Base-by-base conservation (phyloP, 2,113 vertebrate species). In the Stercorarius parasiticus region DNA sequence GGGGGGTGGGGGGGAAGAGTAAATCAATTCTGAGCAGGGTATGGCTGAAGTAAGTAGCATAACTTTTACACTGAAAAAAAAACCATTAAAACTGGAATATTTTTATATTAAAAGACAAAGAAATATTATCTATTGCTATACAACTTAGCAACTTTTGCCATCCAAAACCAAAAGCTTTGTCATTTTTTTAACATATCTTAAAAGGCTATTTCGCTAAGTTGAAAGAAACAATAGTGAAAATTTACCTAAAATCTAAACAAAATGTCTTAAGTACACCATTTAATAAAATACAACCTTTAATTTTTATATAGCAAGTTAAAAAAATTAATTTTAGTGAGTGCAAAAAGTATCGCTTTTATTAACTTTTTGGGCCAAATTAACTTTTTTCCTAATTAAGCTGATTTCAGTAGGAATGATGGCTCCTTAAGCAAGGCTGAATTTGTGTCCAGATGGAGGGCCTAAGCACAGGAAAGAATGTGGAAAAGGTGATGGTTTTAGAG, bases 1-100 rank as follows among this genome's bases (percentile, higher is more conserved):
- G 13, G 38, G 16, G 22, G 25, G 47, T 2, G 9, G 1, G 4
- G 7, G 11, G 7, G 1, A 5, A 53, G 3, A 40, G 21, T 50
- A 80, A 66, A 76, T 21, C 25, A 47, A 16, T 42, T 59, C 20
- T 36, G 34, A 53, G 50, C 21, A 34, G 58, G 14, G 9, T 82
- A 43, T 47, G 38, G 13, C 21, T 61, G 36, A 86, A 56, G 13
- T 26, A 52, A 52, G n/a, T 49, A 74, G 34, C 20, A 17, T 64
- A 81, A 43, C 6, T 26, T 85, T 70, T 58, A 30, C n/a, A 56
- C 7, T 43, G 74, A 6, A 16, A 38, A 64, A 61, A 49, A 40
- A 36, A 18, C 7, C 4, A 32, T 29, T 66, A 59, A 40, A 77
- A 21, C 19, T 7, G 1, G 4, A 86, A 11, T 90, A 49, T 32